Conservation (phyloP, 2,797 vertebrate genomes). For the Pangasius krempfi region DNA sequence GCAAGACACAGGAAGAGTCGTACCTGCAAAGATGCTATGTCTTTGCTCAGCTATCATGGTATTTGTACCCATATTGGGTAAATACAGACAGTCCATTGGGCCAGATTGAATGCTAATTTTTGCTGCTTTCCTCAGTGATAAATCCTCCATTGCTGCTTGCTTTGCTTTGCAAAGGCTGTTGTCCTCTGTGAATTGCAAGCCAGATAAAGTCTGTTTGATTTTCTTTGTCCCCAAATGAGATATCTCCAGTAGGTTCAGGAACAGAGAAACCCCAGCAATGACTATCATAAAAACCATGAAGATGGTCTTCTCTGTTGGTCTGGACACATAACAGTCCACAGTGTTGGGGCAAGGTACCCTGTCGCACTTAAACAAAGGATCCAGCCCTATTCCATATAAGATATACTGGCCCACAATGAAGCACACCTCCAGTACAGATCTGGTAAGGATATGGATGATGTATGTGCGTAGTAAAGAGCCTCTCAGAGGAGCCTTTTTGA, state of each 20-base stretch:
- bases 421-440: conserved; percentile 87
- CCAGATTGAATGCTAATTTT: conserved; percentile 74
- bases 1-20: conserved; percentile 62
- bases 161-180: conserved; percentile 74
- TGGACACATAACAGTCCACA: conserved; percentile 94
- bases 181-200: conserved; percentile 66
- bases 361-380: conserved; percentile 87
- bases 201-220: conserved; percentile 81
- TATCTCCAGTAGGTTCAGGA: conserved; percentile 90
- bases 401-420: conserved; percentile 92
- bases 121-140: conserved; percentile 72
- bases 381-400: conserved; percentile 87
- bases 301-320: conserved; percentile 93
- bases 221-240: conserved; percentile 87
- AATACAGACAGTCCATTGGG: conserved; percentile 65
- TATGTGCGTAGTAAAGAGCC: conserved; percentile 90
- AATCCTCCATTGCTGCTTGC: conserved; percentile 73
- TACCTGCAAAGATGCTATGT: conserved; percentile 65
- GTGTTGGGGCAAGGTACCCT: conserved; percentile 88
- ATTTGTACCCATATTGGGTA: conserved; percentile 62
- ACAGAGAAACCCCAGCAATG: conserved; percentile 88
- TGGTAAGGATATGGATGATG: conserved; percentile 90
- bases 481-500: conserved; percentile 87
- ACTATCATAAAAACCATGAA: conserved; percentile 95
- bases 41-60: conserved; percentile 58